Conservation (phyloP, 2,888 invertebrate species). For the Drosophila pseudotakahashii region DNA sequence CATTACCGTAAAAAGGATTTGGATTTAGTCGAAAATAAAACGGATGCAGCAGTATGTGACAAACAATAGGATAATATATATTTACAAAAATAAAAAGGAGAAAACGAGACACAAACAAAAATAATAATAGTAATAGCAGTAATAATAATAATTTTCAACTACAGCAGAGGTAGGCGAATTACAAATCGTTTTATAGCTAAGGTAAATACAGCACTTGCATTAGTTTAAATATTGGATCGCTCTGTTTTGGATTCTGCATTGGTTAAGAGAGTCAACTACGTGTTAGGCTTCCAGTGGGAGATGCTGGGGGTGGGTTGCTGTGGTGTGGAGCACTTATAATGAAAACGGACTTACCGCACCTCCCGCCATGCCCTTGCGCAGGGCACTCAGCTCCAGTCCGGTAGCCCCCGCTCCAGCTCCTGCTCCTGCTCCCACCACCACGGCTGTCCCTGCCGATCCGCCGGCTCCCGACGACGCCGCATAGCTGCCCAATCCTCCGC, state of each 20-base stretch:
- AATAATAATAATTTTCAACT: slow-evolving; percentile 40
- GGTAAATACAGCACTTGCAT: slow-evolving; percentile 47
- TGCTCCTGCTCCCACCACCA: slow-evolving; percentile 59
- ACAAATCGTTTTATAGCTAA: slow-evolving; percentile 37
- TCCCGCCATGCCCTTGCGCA: slow-evolving; percentile 80
- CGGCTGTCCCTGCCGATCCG: slow-evolving; percentile 40
- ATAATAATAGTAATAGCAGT: slow-evolving; percentile 36
- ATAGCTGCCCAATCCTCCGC: slow-evolving; percentile 59
- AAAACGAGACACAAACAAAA: slow-evolving; percentile 53
- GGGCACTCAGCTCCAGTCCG: slow-evolving; percentile 65
- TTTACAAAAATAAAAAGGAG: slow-evolving; percentile 36
- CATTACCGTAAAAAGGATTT: slow-evolving; percentile 33
- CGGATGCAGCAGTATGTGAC: slow-evolving; percentile 43
- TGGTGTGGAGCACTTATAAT: slow-evolving; percentile 70
- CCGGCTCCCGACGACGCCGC: slow-evolving; percentile 41
- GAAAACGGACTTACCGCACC: slow-evolving; percentile 83
- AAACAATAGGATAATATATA: slow-evolving; percentile 41
- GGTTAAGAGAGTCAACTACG: slow-evolving; percentile 53
- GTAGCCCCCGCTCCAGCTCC: slow-evolving; percentile 39
- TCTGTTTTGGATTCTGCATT: slow-evolving; percentile 21
- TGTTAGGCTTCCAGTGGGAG: slow-evolving; percentile 62
- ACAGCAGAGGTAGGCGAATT: slow-evolving; percentile 39
- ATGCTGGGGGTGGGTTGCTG: slow-evolving; percentile 45
- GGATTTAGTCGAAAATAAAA: slow-evolving; percentile 40
- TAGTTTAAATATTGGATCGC: slow-evolving; percentile 29